These are phyloP conservation scores for Parthenolecanium corni DNA, from an alignment of 2,888 invertebrate species.

Conservation along the genomic window DNA sequence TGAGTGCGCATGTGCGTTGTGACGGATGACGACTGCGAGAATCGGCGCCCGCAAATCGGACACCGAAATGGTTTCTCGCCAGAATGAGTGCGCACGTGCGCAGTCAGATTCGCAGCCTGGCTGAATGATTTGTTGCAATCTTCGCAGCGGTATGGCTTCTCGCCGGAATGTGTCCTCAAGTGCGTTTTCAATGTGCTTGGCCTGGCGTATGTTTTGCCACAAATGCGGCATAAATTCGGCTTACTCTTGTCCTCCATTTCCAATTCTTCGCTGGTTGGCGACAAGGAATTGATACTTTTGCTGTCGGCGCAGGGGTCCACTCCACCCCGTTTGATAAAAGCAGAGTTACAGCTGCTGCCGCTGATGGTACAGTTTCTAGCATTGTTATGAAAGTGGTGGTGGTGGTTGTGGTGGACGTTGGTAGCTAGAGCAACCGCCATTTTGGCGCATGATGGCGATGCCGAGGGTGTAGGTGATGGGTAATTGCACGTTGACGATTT, in stretches of 20 bases:
- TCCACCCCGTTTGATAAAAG: background rate
- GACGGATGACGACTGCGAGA: conserved; percentile 89
- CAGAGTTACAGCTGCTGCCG: background rate
- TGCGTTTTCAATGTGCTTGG: conserved; percentile 96
- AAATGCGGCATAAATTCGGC: conserved; percentile 84
- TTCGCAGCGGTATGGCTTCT: conserved; percentile 81
- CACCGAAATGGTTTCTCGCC: conserved; percentile 96
- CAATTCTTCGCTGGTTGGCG: conserved; percentile 7
- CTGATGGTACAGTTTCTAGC: background rate
- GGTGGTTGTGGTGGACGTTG: background rate
- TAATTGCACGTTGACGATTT: background rate
- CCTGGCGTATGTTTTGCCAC: conserved; percentile 91
- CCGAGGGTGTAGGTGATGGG: background rate
- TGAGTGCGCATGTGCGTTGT: conserved; percentile 99
- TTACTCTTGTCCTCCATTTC: conserved; percentile 39
- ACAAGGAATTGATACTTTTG: background rate
- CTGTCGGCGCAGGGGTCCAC: background rate
- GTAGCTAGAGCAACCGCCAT: background rate
- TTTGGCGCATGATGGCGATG: conserved; percentile 12
- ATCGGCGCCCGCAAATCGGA: conserved; percentile 90
- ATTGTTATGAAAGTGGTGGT: background rate
- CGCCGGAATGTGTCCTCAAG: conserved; percentile 89
- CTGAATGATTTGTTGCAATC: conserved; percentile 95
- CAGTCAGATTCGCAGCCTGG: conserved; percentile 96
- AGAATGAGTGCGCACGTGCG: conserved; percentile 89